phyloP scores from a whole-genome alignment of 2,113 vertebrate genomes.

The Antechinus stuartii region DNA sequence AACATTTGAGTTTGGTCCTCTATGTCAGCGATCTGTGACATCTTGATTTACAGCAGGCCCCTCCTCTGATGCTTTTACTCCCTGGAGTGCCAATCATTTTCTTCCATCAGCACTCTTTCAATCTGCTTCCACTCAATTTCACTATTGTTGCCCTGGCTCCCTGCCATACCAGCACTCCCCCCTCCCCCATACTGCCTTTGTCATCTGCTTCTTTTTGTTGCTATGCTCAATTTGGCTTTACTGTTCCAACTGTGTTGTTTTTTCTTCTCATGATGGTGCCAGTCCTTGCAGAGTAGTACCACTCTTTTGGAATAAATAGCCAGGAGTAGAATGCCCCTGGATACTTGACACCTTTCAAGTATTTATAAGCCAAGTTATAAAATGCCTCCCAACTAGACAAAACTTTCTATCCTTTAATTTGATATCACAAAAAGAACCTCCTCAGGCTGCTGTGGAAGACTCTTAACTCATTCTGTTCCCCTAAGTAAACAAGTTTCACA shows the following conservation, averaged over 20 bases:
- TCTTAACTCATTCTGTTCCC: background rate
- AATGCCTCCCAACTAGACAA: background rate
- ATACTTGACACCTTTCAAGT: background rate
- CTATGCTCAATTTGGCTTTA: background rate
- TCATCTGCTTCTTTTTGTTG: background rate
- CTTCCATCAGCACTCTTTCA: background rate
- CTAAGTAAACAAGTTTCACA: background rate
- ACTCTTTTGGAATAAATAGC: background rate
- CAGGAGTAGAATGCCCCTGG: background rate
- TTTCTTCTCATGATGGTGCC: background rate
- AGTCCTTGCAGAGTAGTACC: background rate
- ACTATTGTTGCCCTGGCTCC: background rate
- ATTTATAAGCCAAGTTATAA: background rate
- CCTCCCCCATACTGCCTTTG: background rate
- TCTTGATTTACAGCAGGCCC: background rate
- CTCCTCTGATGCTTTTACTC: background rate
- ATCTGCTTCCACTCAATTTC: background rate
- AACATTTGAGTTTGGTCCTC: background rate
- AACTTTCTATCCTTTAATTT: background rate
- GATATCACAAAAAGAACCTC: background rate
- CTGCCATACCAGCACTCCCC: background rate
- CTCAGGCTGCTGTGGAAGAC: background rate
- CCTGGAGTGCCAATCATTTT: background rate
- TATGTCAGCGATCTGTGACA: background rate
- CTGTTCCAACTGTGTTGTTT: background rate